Evolutionary conservation across 2,113 vertebrate species (phyloP).

Genomic region (Hassar affinis): DNA sequence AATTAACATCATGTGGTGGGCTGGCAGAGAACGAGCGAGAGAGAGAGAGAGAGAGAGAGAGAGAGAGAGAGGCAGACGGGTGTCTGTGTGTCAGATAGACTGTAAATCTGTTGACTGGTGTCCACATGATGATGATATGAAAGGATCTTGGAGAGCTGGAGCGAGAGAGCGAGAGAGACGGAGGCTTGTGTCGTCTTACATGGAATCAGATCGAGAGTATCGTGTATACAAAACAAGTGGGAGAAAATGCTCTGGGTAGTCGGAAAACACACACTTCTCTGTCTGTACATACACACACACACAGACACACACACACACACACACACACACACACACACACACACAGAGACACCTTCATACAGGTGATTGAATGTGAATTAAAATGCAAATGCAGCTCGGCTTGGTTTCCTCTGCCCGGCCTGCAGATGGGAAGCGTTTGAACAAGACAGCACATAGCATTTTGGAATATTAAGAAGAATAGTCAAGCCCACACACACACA

Average conservation of each 20-base stretch:
- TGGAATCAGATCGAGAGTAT: neutral
- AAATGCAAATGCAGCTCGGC: conserved; percentile 74
- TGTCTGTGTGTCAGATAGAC: neutral
- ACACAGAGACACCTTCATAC: conserved; percentile 33
- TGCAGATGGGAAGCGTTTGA: conserved; percentile 62
- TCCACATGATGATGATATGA: neutral
- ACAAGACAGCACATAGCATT: conserved; percentile 34
- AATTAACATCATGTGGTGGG: neutral
- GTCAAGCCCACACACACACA: neutral
- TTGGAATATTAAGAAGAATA: conserved; percentile 37
- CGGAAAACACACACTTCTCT: too few species aligned
- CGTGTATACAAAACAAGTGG: neutral
- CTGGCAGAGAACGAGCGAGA: neutral
- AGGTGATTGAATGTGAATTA: conserved; percentile 72
- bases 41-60: too few species aligned
- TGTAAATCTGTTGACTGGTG: neutral
- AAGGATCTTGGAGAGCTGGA: neutral
- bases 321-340: neutral
- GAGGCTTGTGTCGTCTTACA: neutral
- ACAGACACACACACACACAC: neutral
- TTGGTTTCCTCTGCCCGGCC: conserved; percentile 57
- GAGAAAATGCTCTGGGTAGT: neutral
- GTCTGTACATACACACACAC: neutral
- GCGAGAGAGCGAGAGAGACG: neutral
- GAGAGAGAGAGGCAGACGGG: neutral